phyloP scores from a whole-genome alignment of 1,140 invertebrate species.

The Drosophila tristis region DNA sequence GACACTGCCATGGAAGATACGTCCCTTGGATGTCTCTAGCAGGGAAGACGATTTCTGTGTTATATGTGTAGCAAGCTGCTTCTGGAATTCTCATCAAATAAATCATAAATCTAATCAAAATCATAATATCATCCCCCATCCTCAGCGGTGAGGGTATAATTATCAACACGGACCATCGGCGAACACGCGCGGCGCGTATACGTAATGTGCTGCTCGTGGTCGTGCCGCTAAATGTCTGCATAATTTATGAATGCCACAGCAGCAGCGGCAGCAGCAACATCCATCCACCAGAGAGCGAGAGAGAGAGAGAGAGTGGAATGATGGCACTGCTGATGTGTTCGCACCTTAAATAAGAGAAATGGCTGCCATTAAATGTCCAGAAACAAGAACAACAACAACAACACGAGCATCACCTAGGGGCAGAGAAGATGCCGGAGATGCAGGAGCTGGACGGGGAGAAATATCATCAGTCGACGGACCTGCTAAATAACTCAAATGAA shows the following conservation, averaged over 20 bases:
- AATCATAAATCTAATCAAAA: conserved; percentile 6
- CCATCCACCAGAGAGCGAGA: conserved; percentile 1
- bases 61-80: no score
- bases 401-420: conserved; percentile 12
- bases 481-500: conserved; percentile 74
- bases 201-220: conserved; percentile 59
- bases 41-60: no score
- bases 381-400: conserved; percentile 16
- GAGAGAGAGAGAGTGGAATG: conserved; percentile 3
- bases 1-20: no score
- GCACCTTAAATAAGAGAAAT: conserved; percentile 69
- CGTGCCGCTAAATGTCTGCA: conserved; percentile 70
- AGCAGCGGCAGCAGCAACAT: background rate
- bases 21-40: no score
- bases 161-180: conserved; percentile 34
- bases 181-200: conserved; percentile 62
- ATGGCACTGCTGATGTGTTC: conserved; percentile 44
- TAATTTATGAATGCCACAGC: conserved; percentile 66
- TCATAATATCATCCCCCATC: conserved; percentile 6
- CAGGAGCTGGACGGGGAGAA: conserved; percentile 18
- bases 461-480: conserved; percentile 55
- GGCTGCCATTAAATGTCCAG: conserved; percentile 37
- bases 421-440: no score
- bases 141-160: conserved; percentile 33
- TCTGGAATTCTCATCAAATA: no score